Conservation (phyloP, 2,797 vertebrate genomes). For the Danio aesculapii region DNA sequence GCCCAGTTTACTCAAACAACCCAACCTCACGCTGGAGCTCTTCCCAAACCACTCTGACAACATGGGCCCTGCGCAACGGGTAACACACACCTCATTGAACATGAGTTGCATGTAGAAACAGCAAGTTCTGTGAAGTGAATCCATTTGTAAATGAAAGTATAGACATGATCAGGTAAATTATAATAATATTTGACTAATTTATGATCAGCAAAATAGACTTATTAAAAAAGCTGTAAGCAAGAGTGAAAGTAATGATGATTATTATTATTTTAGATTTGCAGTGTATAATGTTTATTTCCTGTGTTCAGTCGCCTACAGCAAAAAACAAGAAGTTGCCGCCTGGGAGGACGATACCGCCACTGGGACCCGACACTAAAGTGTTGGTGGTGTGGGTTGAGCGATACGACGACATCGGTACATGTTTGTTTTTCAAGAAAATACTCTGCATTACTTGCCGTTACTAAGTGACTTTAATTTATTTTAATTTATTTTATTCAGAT, state of each 20-base stretch:
- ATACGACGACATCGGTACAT: conserved; percentile 88
- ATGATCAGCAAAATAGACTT: neutral
- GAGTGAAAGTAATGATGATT: too few species aligned
- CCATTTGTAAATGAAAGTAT: too few species aligned
- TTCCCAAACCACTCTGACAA: conserved; percentile 86
- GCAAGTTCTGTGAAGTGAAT: too few species aligned
- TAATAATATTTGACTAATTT: too few species aligned
- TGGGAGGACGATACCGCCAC: conserved; percentile 83
- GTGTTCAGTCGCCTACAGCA: conserved; percentile 83
- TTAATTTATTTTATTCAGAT: neutral
- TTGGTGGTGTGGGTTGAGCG: conserved; percentile 91
- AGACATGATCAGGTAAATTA: too few species aligned
- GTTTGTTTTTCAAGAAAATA: too few species aligned
- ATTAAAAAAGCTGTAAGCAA: neutral
- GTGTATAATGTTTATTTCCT: conserved; percentile 11
- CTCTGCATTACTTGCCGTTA: too few species aligned
- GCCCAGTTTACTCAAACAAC: conserved; percentile 86
- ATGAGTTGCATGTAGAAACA: too few species aligned
- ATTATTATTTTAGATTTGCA: accelerated
- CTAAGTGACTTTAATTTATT: neutral
- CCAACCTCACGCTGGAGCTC: conserved; percentile 87
- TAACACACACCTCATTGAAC: conserved; percentile 51
- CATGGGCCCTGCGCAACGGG: conserved; percentile 80
- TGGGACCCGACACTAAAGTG: conserved; percentile 90
- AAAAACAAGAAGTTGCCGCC: conserved; percentile 84